These are phyloP conservation scores for Selene dorsalis DNA, from an alignment of 2,797 vertebrate genomes.

Conservation along the genomic window DNA sequence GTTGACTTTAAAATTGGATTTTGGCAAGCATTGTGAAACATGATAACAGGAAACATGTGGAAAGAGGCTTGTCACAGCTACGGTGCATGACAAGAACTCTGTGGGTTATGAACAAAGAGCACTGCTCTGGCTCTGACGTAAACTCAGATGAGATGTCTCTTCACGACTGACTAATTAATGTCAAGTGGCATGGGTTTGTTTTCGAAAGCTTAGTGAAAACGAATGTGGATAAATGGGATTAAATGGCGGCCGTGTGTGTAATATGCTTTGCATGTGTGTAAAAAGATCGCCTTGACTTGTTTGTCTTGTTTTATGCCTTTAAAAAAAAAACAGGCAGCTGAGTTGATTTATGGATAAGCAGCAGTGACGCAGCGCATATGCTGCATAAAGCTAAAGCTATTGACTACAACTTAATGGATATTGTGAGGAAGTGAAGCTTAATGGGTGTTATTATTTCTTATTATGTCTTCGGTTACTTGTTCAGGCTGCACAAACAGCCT, in stretches of 20 bases:
- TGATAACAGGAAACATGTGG: slow-evolving; percentile 39
- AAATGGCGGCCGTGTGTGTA: not conserved
- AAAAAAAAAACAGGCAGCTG: not conserved
- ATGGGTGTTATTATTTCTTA: slow-evolving; percentile 37
- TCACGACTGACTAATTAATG: not conserved
- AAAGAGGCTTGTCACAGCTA: slow-evolving; percentile 39
- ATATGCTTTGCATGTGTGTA: not conserved
- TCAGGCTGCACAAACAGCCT: slow-evolving; percentile 6
- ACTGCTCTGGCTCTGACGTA: slow-evolving; percentile 3
- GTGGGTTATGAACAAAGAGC: slow-evolving; percentile 25
- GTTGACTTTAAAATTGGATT: slow-evolving; percentile 44
- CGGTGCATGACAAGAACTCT: not conserved
- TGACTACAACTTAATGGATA: slow-evolving; percentile 25
- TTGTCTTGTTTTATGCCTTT: not conserved
- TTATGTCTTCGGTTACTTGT: slow-evolving; percentile 45
- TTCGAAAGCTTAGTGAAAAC: not conserved
- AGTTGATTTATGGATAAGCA: not conserved
- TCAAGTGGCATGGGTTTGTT: not conserved
- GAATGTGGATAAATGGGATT: not conserved
- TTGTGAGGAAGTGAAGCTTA: slow-evolving; percentile 27
- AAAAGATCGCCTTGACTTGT: no score
- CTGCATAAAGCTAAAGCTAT: not conserved
- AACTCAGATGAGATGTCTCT: not conserved
- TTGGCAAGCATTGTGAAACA: slow-evolving; percentile 48
- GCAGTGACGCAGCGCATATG: not conserved